These are phyloP conservation scores for Gobius niger DNA, from an alignment of 2,113 vertebrate species.

Conservation along the genomic window DNA sequence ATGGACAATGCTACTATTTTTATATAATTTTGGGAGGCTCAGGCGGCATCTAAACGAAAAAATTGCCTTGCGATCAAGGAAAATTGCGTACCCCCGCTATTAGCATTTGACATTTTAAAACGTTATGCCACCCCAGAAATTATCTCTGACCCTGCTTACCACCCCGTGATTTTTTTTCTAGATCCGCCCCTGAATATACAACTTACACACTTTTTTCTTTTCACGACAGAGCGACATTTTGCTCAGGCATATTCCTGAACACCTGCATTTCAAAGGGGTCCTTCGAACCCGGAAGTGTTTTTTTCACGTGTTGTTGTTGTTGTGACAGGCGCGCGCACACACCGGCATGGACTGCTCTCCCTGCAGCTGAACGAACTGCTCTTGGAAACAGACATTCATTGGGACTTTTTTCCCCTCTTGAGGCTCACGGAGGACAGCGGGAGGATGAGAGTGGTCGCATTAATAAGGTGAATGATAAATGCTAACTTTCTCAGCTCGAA, in stretches of 20 bases:
- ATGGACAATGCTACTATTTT: too few species aligned
- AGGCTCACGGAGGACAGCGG: background rate
- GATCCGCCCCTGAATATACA: too few species aligned
- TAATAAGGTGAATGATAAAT: slow-evolving; percentile 73
- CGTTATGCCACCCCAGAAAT: too few species aligned
- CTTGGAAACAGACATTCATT: background rate
- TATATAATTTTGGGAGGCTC: too few species aligned
- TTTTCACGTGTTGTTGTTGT: slow-evolving; percentile 53
- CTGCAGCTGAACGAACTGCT: background rate
- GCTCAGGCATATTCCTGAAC: slow-evolving; percentile 55
- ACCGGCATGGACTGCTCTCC: slow-evolving; percentile 24
- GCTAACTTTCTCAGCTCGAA: background rate
- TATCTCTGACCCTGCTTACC: too few species aligned
- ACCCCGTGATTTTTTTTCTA: too few species aligned
- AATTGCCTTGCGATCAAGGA: too few species aligned
- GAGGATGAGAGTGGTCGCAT: slow-evolving; percentile 79
- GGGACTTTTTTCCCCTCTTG: background rate
- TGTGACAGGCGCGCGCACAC: slow-evolving; percentile 41
- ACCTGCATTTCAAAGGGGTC: slow-evolving; percentile 33
- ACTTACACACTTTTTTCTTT: too few species aligned
- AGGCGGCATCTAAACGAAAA: too few species aligned
- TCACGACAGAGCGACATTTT: slow-evolving; percentile 22
- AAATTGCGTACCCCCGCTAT: too few species aligned
- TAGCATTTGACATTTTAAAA: too few species aligned
- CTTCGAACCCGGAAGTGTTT: slow-evolving; percentile 56